These are phyloP conservation scores for Gobionotothen gibberifrons DNA, from an alignment of 2,797 vertebrate species.

Conservation along the genomic window DNA sequence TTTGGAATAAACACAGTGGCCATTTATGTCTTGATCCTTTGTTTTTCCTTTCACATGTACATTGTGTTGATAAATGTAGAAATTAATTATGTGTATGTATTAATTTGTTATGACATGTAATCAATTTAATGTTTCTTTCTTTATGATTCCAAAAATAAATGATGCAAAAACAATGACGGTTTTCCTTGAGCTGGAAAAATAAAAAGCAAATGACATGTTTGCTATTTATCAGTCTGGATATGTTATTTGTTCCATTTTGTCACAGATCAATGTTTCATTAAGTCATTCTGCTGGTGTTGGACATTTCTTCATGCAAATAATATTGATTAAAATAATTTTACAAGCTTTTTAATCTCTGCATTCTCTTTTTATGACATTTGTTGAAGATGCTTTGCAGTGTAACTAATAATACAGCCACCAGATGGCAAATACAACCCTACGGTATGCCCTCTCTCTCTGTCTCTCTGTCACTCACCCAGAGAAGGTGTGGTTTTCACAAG, in stretches of 20 bases:
- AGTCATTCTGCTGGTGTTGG: conserved; percentile 83
- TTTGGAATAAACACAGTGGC: conserved; percentile 80
- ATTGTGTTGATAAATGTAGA: conserved; percentile 80
- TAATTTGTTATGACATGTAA: conserved; percentile 78
- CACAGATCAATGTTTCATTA: conserved; percentile 82
- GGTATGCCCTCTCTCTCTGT: neutral
- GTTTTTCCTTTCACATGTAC: conserved; percentile 79
- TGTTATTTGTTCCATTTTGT: conserved; percentile 55
- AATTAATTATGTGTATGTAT: conserved; percentile 61
- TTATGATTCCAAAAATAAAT: conserved; percentile 34
- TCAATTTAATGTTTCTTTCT: conserved; percentile 56
- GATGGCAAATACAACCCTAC: conserved; percentile 52
- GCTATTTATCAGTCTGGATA: conserved; percentile 57
- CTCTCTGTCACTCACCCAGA: neutral
- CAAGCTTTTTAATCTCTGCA: conserved; percentile 76
- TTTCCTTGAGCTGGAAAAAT: conserved; percentile 44
- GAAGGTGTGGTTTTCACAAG: conserved; percentile 58
- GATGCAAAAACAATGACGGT: conserved; percentile 30
- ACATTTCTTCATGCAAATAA: conserved; percentile 89
- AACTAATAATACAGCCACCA: conserved; percentile 55
- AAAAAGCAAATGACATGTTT: conserved; percentile 37
- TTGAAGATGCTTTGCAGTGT: conserved; percentile 28
- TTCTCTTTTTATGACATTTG: neutral
- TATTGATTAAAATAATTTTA: conserved; percentile 94
- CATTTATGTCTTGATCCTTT: conserved; percentile 85